These are phyloP conservation scores for Euphonia xanthogaster DNA, from an alignment of 2,797 vertebrate species.

Conservation along the genomic window DNA sequence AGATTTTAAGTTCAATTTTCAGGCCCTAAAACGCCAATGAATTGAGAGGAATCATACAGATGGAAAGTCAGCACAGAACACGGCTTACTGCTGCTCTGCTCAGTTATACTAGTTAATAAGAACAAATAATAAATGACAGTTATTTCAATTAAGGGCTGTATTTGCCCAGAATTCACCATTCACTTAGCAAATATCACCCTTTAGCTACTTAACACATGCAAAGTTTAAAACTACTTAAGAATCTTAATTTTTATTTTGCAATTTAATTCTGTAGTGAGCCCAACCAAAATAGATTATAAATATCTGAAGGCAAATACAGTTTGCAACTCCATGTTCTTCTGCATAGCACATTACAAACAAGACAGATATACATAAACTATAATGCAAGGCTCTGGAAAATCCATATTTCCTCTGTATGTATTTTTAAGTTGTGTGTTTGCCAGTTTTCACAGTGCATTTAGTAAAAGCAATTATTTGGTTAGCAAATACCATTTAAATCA, in stretches of 20 bases:
- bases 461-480: slow-evolving; percentile 74
- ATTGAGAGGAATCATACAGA: background rate
- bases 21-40: background rate
- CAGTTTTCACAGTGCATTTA: slow-evolving; percentile 72
- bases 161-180: background rate
- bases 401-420: slow-evolving; percentile 50
- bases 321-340: slow-evolving; percentile 37
- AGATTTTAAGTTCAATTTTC: background rate
- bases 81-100: background rate
- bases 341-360: slow-evolving; percentile 38
- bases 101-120: background rate
- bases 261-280: slow-evolving; percentile 53
- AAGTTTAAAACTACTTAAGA: background rate
- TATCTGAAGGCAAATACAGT: slow-evolving; percentile 45
- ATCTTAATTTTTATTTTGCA: slow-evolving; percentile 46
- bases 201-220: background rate
- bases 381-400: slow-evolving; percentile 64
- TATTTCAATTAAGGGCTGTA: background rate
- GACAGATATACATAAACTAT: slow-evolving; percentile 17
- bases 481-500: slow-evolving; percentile 74
- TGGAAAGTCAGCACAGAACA: background rate
- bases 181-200: slow-evolving; percentile 10
- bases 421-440: slow-evolving; percentile 63
- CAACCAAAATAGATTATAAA: slow-evolving; percentile 32
- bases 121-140: background rate